Evolutionary conservation across 2,888 invertebrate genomes (phyloP).

Genomic region (Monochamus alternatus): DNA sequence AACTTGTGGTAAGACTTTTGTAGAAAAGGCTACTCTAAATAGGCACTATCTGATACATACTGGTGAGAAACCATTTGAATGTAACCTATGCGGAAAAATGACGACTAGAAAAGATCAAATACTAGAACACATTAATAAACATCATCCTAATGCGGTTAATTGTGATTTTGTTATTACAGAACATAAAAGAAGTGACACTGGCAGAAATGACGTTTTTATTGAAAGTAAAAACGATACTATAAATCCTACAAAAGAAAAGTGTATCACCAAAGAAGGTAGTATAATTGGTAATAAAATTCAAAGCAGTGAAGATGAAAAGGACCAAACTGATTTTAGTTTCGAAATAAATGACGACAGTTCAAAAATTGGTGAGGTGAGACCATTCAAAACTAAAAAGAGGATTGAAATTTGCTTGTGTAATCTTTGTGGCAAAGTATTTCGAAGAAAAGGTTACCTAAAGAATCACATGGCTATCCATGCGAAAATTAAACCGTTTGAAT

Average conservation of each 20-base stretch:
- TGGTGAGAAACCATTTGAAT: conserved; percentile 49
- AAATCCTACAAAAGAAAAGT: background rate
- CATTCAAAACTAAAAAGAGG: conserved; percentile 35
- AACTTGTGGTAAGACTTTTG: conserved; percentile 45
- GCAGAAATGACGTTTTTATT: background rate
- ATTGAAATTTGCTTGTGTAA: conserved; percentile 48
- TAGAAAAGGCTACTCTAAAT: conserved; percentile 42
- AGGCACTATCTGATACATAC: conserved; percentile 48
- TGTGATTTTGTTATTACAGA: conserved; percentile 39
- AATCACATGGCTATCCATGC: conserved; percentile 52
- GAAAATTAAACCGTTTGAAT: conserved; percentile 46
- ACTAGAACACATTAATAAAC: conserved; percentile 45
- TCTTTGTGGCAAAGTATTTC: conserved; percentile 48
- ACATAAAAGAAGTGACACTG: conserved; percentile 25
- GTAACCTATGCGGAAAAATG: conserved; percentile 46
- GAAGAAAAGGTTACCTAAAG: conserved; percentile 45
- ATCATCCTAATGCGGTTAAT: conserved; percentile 44
- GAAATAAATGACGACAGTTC: conserved; percentile 7
- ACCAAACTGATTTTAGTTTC: background rate
- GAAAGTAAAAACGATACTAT: background rate
- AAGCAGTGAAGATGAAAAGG: background rate
- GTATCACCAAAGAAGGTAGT: background rate
- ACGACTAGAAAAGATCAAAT: conserved; percentile 46
- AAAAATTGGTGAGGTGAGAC: conserved; percentile 8
- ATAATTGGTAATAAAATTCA: background rate